Evolutionary conservation across 1,140 invertebrate species (phyloP).

Genomic region (Dreissena polymorpha): DNA sequence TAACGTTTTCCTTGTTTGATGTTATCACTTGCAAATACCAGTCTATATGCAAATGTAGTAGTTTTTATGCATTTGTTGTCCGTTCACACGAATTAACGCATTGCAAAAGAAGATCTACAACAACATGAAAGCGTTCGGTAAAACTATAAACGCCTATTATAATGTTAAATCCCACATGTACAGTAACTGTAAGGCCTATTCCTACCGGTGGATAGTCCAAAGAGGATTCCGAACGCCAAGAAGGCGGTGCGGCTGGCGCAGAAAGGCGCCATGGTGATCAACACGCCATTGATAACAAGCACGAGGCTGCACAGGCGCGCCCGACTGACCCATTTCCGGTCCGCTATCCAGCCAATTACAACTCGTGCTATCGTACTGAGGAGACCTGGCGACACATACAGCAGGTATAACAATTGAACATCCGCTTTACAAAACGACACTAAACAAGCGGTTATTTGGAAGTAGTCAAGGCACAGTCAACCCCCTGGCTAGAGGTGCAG

Average conservation of each 20-base stretch:
- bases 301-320: not conserved
- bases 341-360: conserved; percentile 20
- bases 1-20: too few species aligned
- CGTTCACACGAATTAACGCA: not conserved
- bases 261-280: conserved; percentile 10
- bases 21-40: too few species aligned
- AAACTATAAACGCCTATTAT: not conserved
- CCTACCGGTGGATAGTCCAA: conserved; percentile 26
- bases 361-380: conserved; percentile 16
- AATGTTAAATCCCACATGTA: too few species aligned
- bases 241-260: conserved; percentile 12
- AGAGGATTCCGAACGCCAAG: conserved; percentile 7
- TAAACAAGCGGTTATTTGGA: not conserved
- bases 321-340: not conserved
- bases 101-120: not conserved
- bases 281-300: conserved; percentile 1
- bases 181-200: too few species aligned
- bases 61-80: not conserved
- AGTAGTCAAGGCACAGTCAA: not conserved
- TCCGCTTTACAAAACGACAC: not conserved
- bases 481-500: not conserved
- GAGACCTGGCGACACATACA: not conserved
- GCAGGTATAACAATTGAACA: not conserved
- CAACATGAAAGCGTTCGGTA: not conserved
- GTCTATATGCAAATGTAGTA: too few species aligned